Evolutionary conservation across 1,140 invertebrate genomes (phyloP).

Genomic region (Drosophila melanogaster): DNA sequence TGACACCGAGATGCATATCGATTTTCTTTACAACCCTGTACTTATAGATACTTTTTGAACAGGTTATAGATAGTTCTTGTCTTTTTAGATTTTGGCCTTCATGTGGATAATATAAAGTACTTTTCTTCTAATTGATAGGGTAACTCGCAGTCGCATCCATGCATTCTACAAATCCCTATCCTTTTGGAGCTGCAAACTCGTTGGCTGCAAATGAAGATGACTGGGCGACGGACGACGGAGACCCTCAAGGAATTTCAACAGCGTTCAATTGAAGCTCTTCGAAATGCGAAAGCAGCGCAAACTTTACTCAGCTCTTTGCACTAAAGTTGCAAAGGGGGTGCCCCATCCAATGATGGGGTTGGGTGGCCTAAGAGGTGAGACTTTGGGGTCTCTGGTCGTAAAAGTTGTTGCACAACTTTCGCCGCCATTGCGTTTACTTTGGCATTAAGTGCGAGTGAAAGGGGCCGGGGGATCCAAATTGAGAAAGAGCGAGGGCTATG

Average conservation of each 20-base stretch:
- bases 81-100: too few relatives aligned
- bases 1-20: too few relatives aligned
- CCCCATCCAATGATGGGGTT: too few relatives aligned
- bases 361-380: conserved; percentile 7
- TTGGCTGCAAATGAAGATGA: conserved; percentile 51
- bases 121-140: not conserved
- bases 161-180: not conserved
- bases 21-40: too few relatives aligned
- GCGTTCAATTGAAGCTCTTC: conserved; percentile 78
- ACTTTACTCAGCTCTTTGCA: conserved; percentile 70
- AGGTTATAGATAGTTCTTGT: too few relatives aligned
- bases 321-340: conserved; percentile 53
- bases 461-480: conserved; percentile 3
- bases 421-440: conserved; percentile 67
- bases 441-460: conserved; percentile 56
- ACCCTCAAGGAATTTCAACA: conserved; percentile 78
- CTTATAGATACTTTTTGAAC: too few relatives aligned
- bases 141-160: not conserved
- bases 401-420: conserved; percentile 75
- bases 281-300: conserved; percentile 72
- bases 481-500: not conserved
- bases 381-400: conserved; percentile 28
- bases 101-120: too few relatives aligned
- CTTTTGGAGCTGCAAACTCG: not conserved
- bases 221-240: conserved; percentile 23